Percentiles rank a stretch among this genome's conserved stretches.
Conservation (phyloP, 2,113 vertebrate species). For the Stegostoma tigrinum region DNA sequence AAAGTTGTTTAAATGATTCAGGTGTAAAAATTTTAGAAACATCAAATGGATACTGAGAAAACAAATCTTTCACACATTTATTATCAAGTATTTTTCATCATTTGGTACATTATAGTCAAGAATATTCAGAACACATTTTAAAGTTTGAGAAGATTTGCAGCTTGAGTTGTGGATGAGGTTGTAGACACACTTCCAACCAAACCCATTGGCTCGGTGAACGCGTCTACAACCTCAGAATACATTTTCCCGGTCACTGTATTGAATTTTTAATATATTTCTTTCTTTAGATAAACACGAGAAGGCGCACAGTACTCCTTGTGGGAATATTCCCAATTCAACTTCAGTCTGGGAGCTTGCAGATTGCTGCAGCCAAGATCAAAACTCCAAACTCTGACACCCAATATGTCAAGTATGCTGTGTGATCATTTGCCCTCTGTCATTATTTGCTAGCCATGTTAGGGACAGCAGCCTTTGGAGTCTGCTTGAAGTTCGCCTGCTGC, state of each 20-base stretch:
- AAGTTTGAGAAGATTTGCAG: too few species aligned
- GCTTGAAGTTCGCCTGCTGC: too few species aligned
- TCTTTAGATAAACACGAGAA: not conserved
- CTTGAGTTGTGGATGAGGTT: too few species aligned
- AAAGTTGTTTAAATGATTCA: slow-evolving; percentile 22
- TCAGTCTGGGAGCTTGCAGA: not conserved
- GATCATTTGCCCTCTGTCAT: not conserved
- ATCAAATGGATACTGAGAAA: not conserved
- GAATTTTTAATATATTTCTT: not conserved
- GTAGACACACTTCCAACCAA: too few species aligned
- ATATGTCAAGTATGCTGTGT: not conserved
- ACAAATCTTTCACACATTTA: not conserved
- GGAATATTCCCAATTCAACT: not conserved
- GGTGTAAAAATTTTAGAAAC: not conserved
- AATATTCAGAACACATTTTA: not conserved
- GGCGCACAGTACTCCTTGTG: not conserved
- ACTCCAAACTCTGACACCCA: not conserved
- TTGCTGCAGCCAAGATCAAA: not conserved
- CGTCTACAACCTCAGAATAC: not conserved
- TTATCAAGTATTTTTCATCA: not conserved
- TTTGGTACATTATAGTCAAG: not conserved
- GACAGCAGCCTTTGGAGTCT: too few species aligned
- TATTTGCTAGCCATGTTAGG: not conserved
- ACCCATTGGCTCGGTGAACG: too few species aligned
- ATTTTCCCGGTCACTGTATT: not conserved